phyloP scores from a whole-genome alignment of 2,888 invertebrate genomes.

The Pammene aurita region DNA sequence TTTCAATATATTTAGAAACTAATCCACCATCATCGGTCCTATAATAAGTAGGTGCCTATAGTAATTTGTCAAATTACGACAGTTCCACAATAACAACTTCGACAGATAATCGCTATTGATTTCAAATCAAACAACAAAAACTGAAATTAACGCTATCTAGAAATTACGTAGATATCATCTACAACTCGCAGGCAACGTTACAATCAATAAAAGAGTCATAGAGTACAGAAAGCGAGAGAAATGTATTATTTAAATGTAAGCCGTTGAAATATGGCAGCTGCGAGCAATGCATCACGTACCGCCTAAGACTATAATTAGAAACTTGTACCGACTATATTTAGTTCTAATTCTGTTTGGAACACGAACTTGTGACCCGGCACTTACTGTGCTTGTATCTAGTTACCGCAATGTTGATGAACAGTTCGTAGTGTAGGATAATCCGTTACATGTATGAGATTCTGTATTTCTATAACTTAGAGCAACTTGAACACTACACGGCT shows the following conservation, averaged over 20 bases:
- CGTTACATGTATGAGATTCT: neutral
- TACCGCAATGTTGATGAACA: slow-evolving; percentile 14
- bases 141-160: slow-evolving; percentile 4
- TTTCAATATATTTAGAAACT: neutral
- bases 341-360: slow-evolving; percentile 56
- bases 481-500: neutral
- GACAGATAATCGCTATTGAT: neutral
- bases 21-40: neutral
- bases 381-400: slow-evolving; percentile 45
- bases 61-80: neutral
- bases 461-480: neutral
- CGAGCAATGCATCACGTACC: slow-evolving; percentile 49
- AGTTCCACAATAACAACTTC: neutral
- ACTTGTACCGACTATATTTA: slow-evolving; percentile 53
- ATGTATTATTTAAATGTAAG: slow-evolving; percentile 46
- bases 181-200: slow-evolving; percentile 14
- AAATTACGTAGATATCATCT: slow-evolving; percentile 40
- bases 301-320: slow-evolving; percentile 66
- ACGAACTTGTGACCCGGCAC: slow-evolving; percentile 58
- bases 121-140: slow-evolving; percentile 15
- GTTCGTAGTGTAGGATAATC: neutral
- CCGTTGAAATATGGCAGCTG: slow-evolving; percentile 46
- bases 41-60: neutral
- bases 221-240: slow-evolving; percentile 33
- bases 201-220: slow-evolving; percentile 27